Evolutionary conservation across 2,113 vertebrate genomes (phyloP).

Genomic region (Piaya cayana): DNA sequence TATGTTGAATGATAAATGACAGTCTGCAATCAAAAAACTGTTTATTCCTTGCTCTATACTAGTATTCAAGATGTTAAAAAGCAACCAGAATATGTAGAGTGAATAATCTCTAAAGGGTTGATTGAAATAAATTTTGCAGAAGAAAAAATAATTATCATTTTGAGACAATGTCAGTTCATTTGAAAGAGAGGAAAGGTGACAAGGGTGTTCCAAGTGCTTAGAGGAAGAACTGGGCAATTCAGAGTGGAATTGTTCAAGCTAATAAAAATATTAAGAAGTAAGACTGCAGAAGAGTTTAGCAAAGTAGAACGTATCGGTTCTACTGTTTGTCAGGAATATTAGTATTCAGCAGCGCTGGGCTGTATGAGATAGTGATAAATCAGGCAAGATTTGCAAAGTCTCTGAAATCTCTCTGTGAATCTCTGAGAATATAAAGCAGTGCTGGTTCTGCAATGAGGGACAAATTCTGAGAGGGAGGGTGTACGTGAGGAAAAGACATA

Average conservation of each 20-base stretch:
- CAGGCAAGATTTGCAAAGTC: conserved; percentile 33
- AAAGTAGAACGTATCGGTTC: conserved; percentile 1
- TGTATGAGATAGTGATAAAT: not conserved
- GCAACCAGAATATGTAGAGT: not conserved
- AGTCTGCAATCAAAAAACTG: not conserved
- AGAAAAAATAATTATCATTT: not conserved
- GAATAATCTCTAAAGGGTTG: not conserved
- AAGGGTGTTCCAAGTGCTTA: not conserved
- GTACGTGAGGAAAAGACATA: not conserved
- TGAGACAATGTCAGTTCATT: not conserved
- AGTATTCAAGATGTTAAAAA: not conserved
- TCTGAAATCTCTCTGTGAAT: not conserved
- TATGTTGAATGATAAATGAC: not conserved
- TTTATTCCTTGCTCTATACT: not conserved
- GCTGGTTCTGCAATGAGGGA: not conserved
- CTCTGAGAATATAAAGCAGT: conserved; percentile 3
- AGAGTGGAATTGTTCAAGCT: conserved; percentile 30
- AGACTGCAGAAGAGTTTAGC: not conserved
- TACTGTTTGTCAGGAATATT: not conserved
- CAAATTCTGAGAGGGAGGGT: not conserved
- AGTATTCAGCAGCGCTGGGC: not conserved
- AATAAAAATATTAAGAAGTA: conserved; percentile 26
- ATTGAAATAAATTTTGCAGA: not conserved
- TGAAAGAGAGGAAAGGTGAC: not conserved
- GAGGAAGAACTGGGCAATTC: not conserved